Evolutionary conservation across 2,888 invertebrate genomes (phyloP), one percentile per base, ranked within the genome.

Genomic region (Volucella bombylans): DNA sequence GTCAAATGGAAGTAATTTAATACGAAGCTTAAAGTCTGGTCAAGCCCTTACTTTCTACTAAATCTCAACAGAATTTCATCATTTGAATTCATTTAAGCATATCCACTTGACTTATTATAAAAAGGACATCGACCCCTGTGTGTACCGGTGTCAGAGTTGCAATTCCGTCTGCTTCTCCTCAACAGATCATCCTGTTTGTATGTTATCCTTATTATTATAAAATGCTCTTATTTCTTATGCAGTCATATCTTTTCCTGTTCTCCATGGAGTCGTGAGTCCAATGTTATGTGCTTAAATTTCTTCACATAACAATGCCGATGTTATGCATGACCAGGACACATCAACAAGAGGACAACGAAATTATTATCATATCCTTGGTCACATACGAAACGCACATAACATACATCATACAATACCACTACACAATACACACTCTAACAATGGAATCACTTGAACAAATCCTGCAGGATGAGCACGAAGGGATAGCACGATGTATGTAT

Each of bases 321-420:
- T 62, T 85, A 85, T 85, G 81, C 81, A 85, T 81, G 85, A 85
- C 77, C 85, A 85, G 67, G 57, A 76, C 76, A 81, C 72, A 81
- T 72, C 81, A 77, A 76, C 61, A 76, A 67, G 79, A 85, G 83
- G 72, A 83, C 76, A 85, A 71, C 81, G 68, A 81, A 77, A 85
- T 81, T 80, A 85, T 85, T 85, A 77, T 85, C 85, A 85, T 85
- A 81, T 81, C 59, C 81, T 81, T 85, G 76, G 68, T 55, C 64
- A 64, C 68, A 77, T 72, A 72, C 71, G 47, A 50, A 15, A 41
- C 38, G n/a, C 10, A 10, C 12, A 11, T 11, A 23, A 39, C 23
- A 38, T 57, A 47, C 45, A 43, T 69, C 47, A 64, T 15, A 54
- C n/a, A 49, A 72, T n/a, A 54, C 43, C 15, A 14, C 14, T 12